phyloP scores from a whole-genome alignment of 2,888 invertebrate species.

The Icerya purchasi region DNA sequence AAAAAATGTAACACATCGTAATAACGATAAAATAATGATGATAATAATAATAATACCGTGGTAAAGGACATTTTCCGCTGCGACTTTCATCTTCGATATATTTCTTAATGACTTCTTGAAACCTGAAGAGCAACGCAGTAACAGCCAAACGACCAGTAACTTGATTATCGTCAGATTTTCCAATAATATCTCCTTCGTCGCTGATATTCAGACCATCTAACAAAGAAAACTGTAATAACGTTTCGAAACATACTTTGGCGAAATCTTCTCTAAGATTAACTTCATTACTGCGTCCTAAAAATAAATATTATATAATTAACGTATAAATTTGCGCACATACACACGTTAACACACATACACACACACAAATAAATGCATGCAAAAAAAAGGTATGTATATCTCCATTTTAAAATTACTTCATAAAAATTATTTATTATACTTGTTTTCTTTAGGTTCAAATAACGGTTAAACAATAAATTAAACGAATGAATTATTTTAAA shows the following conservation, averaged over 20 bases:
- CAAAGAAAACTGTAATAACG: constrained; percentile 77
- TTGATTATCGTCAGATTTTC: neutral
- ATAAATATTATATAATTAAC: no score
- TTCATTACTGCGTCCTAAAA: constrained; percentile 14
- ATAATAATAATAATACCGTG: constrained; percentile 32
- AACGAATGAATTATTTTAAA: no score
- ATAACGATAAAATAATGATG: neutral
- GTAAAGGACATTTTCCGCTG: constrained; percentile 65
- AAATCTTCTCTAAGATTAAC: constrained; percentile 73
- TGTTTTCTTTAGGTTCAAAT: no score
- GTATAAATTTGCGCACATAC: no score
- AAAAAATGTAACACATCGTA: neutral
- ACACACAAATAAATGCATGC: no score
- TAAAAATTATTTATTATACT: no score
- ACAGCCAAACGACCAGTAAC: constrained; percentile 50
- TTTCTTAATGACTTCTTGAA: constrained; percentile 73
- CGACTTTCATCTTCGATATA: constrained; percentile 67
- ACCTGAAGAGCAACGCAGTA: constrained; percentile 73
- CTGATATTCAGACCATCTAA: constrained; percentile 40
- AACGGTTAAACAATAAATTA: no score
- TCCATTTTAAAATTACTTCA: no score
- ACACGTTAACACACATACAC: no score
- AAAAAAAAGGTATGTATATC: no score
- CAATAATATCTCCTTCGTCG: constrained; percentile 17
- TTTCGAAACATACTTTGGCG: constrained; percentile 90